Base-by-base conservation (phyloP, 1,140 invertebrate species). In the Drosophila arizonae region DNA sequence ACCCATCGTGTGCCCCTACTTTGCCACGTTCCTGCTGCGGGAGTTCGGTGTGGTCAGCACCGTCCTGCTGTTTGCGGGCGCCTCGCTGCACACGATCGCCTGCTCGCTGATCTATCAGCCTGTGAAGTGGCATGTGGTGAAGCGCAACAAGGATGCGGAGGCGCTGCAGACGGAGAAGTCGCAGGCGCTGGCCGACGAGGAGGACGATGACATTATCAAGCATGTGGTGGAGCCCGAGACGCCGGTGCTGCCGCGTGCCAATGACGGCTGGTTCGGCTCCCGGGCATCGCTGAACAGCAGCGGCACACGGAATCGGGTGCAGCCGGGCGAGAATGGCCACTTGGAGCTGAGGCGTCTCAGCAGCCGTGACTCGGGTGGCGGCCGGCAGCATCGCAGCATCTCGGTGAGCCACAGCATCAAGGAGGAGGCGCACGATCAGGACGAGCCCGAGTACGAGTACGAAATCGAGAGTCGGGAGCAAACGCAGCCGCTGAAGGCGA, bases 211-310 rank as follows among this genome's bases (percentile, higher is more conserved):
- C 26, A 80, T 78, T 43, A 81, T 85, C 33, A 71, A 77, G 69
- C 36, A 76, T 91, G 94, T 95, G 9, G 93, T 93, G 4, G 94
- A 94, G 68, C 93, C 94, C 3, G 94, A 93, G 56, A 92, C 94
- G 6, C 94, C 94, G 2, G 95, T 95, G 92, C 93, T 95, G 93
- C 92, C 94, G 1, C 89, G 92, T 54, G 93, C 94, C 8, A 95
- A 95, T 72, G 94, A 95, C 72, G 94, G 94, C 2, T 95, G 94
- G 93, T 95, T 93, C 66, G 92, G 92, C 39, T 93, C 92, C 5
- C 79, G 90, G 13, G 70, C 79, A 17, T 93, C 92, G 0, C 61
- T 91, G 4, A 91, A 91, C 24, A 86, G 90, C 52, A 54, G 48
- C n/a, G 85, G 84, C 0, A 76, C 71, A 0, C 67, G 89, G 0